Evolutionary conservation across 2,888 invertebrate species (phyloP), one percentile per base, ranked within the genome.

Genomic region (Drosophila aldrichi): DNA sequence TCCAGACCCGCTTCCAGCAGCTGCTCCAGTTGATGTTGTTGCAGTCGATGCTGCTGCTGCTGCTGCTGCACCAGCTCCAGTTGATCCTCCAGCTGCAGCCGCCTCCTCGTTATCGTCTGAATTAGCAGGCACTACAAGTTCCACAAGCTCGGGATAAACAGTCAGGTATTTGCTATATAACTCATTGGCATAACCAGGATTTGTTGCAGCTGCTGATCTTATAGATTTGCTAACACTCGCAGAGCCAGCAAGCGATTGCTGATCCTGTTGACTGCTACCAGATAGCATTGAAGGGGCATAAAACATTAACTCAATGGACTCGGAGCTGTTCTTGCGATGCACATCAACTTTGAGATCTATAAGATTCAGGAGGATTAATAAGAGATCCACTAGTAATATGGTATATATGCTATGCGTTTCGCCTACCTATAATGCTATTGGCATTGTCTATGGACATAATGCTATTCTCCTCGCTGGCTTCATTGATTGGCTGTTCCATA

Each of bases 321-420:
- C 97, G 0, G 97, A 97, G 90, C 97, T 97, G 92, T 97, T 97
- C 92, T 97, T 97, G 67, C 97, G 95, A 93, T 98, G 98, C 61
- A 98, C 97, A 93, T 98, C 98, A 68, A 97, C 98, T 94, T 97
- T 97, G 82, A 98, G 94, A 94, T 98, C 97, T 96, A 92, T 12
- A 66, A 68, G 16, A 12, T 1, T 14, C n/a, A 25, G 1, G 40
- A 25, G 20, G 32, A 52, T 34, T 52, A 22, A 20, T 10, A 25
- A n/a, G 1, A 25, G 16, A 1, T 10, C 3, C 38, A n/a, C 0
- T 52, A 12, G 25, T 6, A 52, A 38, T n/a, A 20, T 51, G 16
- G 16, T 36, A 20, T 20, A 20, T 49, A 25, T 20, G 14, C 18
- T 18, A 2, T 2, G 20, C 4, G 2, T 5, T 12, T 29, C 1